phyloP scores from a whole-genome alignment of 2,113 vertebrate genomes.

The Taurulus bubalis region DNA sequence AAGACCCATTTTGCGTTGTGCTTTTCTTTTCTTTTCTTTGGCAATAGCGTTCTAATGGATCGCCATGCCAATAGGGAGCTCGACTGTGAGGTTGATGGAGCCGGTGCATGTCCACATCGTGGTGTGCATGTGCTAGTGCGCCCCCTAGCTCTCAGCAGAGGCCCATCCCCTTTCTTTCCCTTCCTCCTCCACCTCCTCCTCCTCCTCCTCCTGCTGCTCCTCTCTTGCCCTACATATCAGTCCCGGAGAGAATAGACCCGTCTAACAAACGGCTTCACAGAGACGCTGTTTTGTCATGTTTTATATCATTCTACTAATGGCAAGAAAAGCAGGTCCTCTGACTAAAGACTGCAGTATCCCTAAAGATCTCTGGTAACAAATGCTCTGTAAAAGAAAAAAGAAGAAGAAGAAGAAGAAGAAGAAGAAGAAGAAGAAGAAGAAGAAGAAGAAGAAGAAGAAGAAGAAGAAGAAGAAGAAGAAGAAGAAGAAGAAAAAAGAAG shows the following conservation, averaged over 20 bases:
- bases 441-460: neutral
- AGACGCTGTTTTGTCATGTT: slow-evolving; percentile 86
- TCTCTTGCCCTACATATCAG: slow-evolving; percentile 84
- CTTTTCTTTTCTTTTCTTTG: slow-evolving; percentile 29
- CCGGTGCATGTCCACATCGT: slow-evolving; percentile 30
- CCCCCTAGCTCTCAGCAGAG: slow-evolving; percentile 77
- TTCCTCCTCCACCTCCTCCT: slow-evolving; percentile 29
- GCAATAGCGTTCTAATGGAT: slow-evolving; percentile 21
- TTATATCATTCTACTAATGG: slow-evolving; percentile 87
- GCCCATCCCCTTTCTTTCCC: slow-evolving; percentile 16
- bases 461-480: slow-evolving; percentile 1
- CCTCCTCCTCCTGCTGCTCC: slow-evolving; percentile 66
- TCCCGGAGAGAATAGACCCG: slow-evolving; percentile 83
- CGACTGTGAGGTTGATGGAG: slow-evolving; percentile 26
- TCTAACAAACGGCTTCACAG: slow-evolving; percentile 83
- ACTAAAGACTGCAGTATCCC: slow-evolving; percentile 82
- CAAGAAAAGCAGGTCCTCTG: slow-evolving; percentile 80
- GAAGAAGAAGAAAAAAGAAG: neutral
- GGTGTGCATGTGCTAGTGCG: slow-evolving; percentile 67
- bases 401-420: neutral
- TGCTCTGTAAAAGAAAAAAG: slow-evolving; percentile 57
- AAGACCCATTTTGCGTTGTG: slow-evolving; percentile 26
- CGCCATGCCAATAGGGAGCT: slow-evolving; percentile 38
- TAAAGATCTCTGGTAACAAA: slow-evolving; percentile 79
- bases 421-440: neutral